Base-by-base conservation (phyloP, 2,888 invertebrate species). In the Trichogramma dendrolimi region DNA sequence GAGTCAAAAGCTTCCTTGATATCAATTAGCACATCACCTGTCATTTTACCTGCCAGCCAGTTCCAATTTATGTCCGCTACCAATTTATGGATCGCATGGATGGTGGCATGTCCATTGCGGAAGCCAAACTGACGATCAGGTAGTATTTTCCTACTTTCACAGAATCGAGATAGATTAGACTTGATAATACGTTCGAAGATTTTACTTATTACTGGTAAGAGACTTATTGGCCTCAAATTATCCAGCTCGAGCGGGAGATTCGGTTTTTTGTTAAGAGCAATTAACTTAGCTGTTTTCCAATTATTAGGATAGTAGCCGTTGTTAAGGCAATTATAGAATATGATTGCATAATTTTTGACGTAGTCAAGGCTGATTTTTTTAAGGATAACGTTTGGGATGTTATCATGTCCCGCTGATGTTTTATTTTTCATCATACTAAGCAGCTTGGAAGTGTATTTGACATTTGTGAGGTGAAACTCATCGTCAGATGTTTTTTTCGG, bases 231-330 rank as follows among this genome's bases (percentile, higher is more conserved):
- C 14, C 70, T 58, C 7, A 67, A 71, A 48, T 62, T 70, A 0
- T 55, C n/a, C 1, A 66, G 63, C 4, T 62, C 38, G 1, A 43
- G 14, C 2, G 1, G 5, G 27, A 55, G 41, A 52, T 63, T 66
- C 10, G 48, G 52, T 54, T 59, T 62, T n/a, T 69, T 64, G 27
- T 27, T 38, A 6, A 70, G 58, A 0, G 69, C 56, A 0, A 70
- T 65, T 1, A 70, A 58, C 62, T 69, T 71, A 0, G 70, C 70
- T 6, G n/a, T n/a, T 62, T 68, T 70, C 68, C 68, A 69, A 4
- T 8, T 60, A 0, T 27, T 43, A 0, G 75, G 73, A 66, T 72
- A 74, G 46, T 69, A 67, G 5, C 58, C 66, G 27, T 67, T 69
- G 10, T 75, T 73, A 14, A 66, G 42, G 10, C 57, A 53, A 47